These are phyloP conservation scores for Linhomoeus sp. DNA, from an alignment of 2,888 invertebrate genomes.

Conservation along the genomic window DNA sequence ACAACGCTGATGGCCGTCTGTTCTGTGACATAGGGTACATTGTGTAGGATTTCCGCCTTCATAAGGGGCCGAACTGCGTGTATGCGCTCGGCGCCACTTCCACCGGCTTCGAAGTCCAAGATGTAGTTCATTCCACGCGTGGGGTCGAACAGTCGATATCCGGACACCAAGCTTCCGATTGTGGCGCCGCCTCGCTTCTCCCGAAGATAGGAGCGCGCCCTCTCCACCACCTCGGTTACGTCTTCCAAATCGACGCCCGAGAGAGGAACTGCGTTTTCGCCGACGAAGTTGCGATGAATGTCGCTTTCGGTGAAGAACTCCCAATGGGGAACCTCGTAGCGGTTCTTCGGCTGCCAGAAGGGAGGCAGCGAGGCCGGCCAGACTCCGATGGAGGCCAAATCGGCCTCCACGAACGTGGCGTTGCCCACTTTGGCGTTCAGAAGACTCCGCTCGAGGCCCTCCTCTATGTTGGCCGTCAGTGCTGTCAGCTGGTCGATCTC, in stretches of 20 bases:
- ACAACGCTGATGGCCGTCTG: slow-evolving; percentile 58
- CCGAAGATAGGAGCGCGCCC: background rate
- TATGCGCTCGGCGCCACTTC: slow-evolving; percentile 44
- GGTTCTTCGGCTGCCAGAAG: slow-evolving; percentile 52
- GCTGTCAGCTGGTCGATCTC: slow-evolving; percentile 30
- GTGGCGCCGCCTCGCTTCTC: background rate
- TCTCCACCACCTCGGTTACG: slow-evolving; percentile 43
- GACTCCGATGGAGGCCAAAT: background rate
- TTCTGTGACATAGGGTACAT: slow-evolving; percentile 83
- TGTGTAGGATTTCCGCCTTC: slow-evolving; percentile 56
- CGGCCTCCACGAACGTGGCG: background rate
- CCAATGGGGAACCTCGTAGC: slow-evolving; percentile 68
- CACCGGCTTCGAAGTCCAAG: slow-evolving; percentile 39
- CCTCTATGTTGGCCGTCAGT: slow-evolving; percentile 33
- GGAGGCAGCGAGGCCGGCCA: slow-evolving; percentile 15
- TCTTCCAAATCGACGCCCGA: slow-evolving; percentile 40
- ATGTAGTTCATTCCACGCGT: slow-evolving; percentile 65
- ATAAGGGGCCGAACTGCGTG: slow-evolving; percentile 65
- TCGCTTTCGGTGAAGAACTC: slow-evolving; percentile 64
- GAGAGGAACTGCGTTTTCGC: slow-evolving; percentile 46
- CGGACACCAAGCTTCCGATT: slow-evolving; percentile 3
- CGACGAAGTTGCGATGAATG: slow-evolving; percentile 58
- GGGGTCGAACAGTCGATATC: slow-evolving; percentile 46
- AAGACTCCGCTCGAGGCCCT: slow-evolving; percentile 27
- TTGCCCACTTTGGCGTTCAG: background rate